These are phyloP conservation scores for Euura lappo DNA, from an alignment of 1,140 invertebrate genomes.

Conservation along the genomic window DNA sequence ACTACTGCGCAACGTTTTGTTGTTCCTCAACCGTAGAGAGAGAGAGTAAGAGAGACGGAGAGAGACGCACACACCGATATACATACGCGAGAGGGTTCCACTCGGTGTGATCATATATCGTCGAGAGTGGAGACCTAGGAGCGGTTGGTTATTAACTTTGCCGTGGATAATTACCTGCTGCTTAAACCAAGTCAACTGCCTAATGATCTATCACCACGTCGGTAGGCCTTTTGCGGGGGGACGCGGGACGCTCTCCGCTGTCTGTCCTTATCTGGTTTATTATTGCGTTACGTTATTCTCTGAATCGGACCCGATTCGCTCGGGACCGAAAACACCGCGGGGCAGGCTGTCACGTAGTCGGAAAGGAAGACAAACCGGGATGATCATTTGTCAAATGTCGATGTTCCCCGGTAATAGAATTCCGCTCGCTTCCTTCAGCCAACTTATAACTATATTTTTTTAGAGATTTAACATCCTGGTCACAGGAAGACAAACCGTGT, in stretches of 20 bases:
- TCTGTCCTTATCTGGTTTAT: neutral
- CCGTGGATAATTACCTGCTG: constrained; percentile 31
- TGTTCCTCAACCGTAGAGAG: constrained; percentile 1
- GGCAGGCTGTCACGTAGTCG: neutral
- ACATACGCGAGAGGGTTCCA: neutral
- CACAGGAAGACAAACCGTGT: too few species aligned
- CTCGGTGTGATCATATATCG: neutral
- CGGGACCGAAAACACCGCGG: neutral
- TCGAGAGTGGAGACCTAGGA: neutral
- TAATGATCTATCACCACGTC: constrained; percentile 45
- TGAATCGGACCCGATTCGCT: neutral
- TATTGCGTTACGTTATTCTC: neutral
- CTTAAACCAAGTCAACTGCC: constrained; percentile 42
- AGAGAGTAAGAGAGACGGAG: neutral
- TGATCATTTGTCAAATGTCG: constrained; percentile 2
- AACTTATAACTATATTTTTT: too few species aligned
- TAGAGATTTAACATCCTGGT: too few species aligned
- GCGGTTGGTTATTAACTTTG: constrained; percentile 24
- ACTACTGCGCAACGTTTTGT: constrained; percentile 15
- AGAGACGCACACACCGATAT: constrained; percentile 8
- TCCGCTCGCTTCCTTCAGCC: neutral
- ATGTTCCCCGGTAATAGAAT: neutral
- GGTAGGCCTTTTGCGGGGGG: constrained; percentile 13
- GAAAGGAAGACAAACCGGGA: neutral
- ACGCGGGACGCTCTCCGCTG: neutral